These are phyloP conservation scores for Drosophila nigromelanica DNA, from an alignment of 1,140 invertebrate genomes.

Conservation along the genomic window DNA sequence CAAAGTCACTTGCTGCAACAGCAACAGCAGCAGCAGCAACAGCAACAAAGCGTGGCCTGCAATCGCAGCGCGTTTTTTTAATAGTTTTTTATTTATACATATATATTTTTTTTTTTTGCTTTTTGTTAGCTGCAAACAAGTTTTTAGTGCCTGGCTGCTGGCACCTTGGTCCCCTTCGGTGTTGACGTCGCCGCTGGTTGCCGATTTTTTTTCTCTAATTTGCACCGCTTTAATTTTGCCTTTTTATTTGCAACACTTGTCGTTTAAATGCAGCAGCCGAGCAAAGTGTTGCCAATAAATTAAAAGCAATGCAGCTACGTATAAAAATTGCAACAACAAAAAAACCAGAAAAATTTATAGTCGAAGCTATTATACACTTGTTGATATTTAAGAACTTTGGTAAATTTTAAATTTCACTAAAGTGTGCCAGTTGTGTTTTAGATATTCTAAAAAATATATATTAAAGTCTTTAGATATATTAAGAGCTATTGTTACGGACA, in stretches of 20 bases:
- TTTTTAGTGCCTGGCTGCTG: constrained; percentile 45
- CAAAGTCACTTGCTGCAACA: constrained; percentile 63
- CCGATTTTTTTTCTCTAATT: constrained; percentile 52
- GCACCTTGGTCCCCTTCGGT: constrained; percentile 55
- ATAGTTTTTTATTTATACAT: constrained; percentile 39
- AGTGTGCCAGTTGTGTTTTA: too few species aligned
- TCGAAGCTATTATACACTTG: constrained; percentile 30
- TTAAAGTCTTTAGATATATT: too few species aligned
- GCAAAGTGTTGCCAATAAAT: constrained; percentile 81
- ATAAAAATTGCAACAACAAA: constrained; percentile 13
- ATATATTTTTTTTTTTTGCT: too few species aligned
- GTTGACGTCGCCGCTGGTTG: constrained; percentile 67
- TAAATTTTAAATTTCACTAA: too few species aligned
- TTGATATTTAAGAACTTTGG: not conserved
- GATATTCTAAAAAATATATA: not conserved
- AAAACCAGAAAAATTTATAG: constrained; percentile 18
- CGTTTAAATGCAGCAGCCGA: constrained; percentile 70
- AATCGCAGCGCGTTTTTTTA: constrained; percentile 60
- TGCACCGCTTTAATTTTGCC: constrained; percentile 77
- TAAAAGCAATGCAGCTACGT: constrained; percentile 52
- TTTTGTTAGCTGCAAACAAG: constrained; percentile 59
- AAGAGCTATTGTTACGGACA: too few species aligned
- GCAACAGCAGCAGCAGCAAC: constrained; percentile 23
- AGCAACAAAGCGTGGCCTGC: constrained; percentile 52
- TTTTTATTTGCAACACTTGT: constrained; percentile 82